Evolutionary conservation across 2,888 invertebrate genomes (phyloP).

Genomic region (Nymphalis polychloros): DNA sequence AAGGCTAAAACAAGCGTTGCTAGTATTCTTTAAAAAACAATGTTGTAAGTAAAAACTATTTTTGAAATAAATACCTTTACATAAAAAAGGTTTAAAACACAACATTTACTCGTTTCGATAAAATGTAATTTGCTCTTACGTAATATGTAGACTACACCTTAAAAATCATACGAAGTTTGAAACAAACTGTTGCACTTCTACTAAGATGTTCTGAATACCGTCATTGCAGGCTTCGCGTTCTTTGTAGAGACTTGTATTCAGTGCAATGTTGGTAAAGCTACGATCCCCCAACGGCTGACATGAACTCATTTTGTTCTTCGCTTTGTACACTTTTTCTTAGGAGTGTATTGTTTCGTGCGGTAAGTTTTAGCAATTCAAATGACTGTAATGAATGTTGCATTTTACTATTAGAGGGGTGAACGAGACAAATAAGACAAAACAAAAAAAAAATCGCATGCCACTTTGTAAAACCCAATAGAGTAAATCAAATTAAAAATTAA

Average conservation of each 20-base stretch:
- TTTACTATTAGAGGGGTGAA: too few relatives aligned
- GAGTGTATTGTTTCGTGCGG: background rate
- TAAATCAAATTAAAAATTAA: too few relatives aligned
- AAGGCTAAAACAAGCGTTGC: background rate
- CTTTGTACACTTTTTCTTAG: background rate
- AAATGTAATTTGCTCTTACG: too few relatives aligned
- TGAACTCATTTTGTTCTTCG: background rate
- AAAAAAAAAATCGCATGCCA: too few relatives aligned
- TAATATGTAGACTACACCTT: background rate
- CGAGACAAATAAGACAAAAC: too few relatives aligned
- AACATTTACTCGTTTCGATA: too few relatives aligned
- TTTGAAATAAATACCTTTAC: too few relatives aligned
- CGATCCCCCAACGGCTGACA: background rate
- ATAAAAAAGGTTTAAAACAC: too few relatives aligned
- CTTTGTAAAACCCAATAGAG: too few relatives aligned
- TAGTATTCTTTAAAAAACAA: too few relatives aligned
- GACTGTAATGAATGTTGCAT: too few relatives aligned
- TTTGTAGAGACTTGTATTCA: background rate
- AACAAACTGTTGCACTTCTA: background rate
- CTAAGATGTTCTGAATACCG: background rate
- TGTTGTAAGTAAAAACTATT: background rate
- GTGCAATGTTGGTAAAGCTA: background rate
- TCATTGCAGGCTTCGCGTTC: background rate
- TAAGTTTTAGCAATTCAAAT: too few relatives aligned
- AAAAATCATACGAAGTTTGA: background rate